Evolutionary conservation across 2,113 vertebrate genomes (phyloP).

Genomic region (Cryptomyrus ogoouensis): DNA sequence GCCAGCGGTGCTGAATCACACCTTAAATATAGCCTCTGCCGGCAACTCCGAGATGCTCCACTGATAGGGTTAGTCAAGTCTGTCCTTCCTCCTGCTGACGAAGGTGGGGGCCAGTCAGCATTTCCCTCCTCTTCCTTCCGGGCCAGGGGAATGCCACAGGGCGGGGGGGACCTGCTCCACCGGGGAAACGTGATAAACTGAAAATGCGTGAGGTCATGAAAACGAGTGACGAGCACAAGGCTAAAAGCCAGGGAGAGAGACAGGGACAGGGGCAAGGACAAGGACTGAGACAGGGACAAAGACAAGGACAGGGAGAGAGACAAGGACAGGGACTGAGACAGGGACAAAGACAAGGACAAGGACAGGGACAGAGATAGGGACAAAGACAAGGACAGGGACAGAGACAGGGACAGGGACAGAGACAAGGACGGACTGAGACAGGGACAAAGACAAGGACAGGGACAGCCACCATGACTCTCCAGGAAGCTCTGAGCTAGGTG

Average conservation of each 20-base stretch:
- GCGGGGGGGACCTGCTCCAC: neutral
- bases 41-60: conserved; percentile 12
- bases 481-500: neutral
- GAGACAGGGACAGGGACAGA: too few relatives aligned
- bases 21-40: conserved; percentile 32
- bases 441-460: too few relatives aligned
- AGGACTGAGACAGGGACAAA: too few relatives aligned
- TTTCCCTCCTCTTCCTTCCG: neutral
- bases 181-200: neutral
- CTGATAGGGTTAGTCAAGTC: conserved; percentile 29
- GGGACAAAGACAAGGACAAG: too few relatives aligned
- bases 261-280: neutral
- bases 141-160: neutral
- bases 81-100: conserved; percentile 4
- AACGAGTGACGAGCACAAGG: neutral
- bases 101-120: conserved; percentile 13
- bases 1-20: conserved; percentile 32
- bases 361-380: too few relatives aligned
- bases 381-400: too few relatives aligned
- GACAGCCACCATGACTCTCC: neutral
- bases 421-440: too few relatives aligned
- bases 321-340: too few relatives aligned
- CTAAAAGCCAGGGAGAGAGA: neutral
- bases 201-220: neutral
- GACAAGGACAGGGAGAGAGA: too few relatives aligned